These are phyloP conservation scores for Acipenser ruthenus DNA, from an alignment of 2,797 vertebrate genomes.

Conservation along the genomic window DNA sequence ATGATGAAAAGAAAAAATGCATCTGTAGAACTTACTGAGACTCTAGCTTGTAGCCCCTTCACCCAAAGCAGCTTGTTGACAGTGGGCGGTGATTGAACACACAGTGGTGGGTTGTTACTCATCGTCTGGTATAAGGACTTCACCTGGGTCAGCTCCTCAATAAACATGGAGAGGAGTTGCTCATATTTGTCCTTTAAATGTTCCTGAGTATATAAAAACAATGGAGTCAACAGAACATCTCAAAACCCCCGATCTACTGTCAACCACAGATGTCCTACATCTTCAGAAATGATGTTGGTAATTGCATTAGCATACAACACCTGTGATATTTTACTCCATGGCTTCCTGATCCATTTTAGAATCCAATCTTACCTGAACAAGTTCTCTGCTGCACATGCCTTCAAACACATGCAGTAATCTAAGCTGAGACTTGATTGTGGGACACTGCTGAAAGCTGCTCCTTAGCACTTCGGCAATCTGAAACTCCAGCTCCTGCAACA, in stretches of 20 bases:
- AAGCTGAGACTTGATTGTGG: conserved; percentile 22
- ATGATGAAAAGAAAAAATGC: not conserved
- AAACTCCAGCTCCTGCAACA: conserved; percentile 19
- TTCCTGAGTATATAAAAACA: conserved; percentile 8
- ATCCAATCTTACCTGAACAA: conserved; percentile 20
- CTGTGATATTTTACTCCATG: not conserved
- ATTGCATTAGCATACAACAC: not conserved
- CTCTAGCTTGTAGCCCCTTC: conserved; percentile 20
- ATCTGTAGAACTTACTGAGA: conserved; percentile 17
- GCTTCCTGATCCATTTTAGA: not conserved
- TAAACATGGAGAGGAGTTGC: conserved; percentile 17
- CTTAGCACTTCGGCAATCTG: conserved; percentile 21
- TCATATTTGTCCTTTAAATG: conserved; percentile 22
- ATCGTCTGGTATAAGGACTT: conserved; percentile 13
- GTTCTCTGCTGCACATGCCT: conserved; percentile 23
- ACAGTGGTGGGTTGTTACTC: conserved; percentile 12
- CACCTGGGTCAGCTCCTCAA: conserved; percentile 21
- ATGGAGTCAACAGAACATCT: not conserved
- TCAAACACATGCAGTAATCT: conserved; percentile 24
- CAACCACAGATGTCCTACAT: not conserved
- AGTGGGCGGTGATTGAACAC: conserved; percentile 19
- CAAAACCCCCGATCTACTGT: not conserved
- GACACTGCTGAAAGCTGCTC: conserved; percentile 23
- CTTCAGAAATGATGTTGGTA: not conserved
- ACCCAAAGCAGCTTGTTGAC: conserved; percentile 22